Conservation (phyloP, 2,113 vertebrate species). For the Leucopternis melanops region DNA sequence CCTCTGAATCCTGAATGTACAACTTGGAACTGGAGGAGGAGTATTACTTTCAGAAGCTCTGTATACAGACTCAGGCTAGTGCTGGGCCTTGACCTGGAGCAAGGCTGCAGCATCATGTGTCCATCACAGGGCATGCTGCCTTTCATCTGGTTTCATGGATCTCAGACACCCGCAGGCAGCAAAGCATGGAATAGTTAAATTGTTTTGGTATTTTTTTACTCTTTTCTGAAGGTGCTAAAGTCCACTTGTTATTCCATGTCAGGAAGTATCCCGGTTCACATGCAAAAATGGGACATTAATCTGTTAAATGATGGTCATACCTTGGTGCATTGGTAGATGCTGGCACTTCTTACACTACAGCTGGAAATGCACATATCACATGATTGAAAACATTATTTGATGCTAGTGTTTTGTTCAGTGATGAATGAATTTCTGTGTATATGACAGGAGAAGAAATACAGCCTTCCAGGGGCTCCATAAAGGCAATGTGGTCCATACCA, state of each 20-base stretch:
- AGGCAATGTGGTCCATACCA: not conserved
- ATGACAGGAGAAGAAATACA: not conserved
- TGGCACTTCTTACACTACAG: not conserved
- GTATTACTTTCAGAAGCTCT: not conserved
- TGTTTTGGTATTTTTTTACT: not conserved
- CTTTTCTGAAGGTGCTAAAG: not conserved
- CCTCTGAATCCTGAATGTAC: not conserved
- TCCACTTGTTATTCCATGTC: not conserved
- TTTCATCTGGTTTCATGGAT: not conserved
- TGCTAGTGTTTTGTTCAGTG: not conserved
- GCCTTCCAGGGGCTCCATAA: not conserved
- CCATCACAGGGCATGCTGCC: not conserved
- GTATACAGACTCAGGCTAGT: not conserved
- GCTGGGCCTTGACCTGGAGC: not conserved
- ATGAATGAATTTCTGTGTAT: not conserved
- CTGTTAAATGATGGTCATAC: not conserved
- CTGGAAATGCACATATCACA: not conserved
- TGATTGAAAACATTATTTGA: not conserved
- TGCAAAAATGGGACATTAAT: not conserved
- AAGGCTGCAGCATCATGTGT: not conserved
- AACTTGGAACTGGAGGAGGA: not conserved
- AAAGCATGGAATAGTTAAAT: not conserved
- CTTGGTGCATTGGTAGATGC: not conserved
- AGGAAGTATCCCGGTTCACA: rapidly evolving
- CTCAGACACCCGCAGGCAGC: not conserved